A percentile compares a stretch with the other conserved stretches of the same genome.
These are phyloP conservation scores for Pardalotus punctatus DNA, from an alignment of 2,113 vertebrate genomes.

Conservation along the genomic window DNA sequence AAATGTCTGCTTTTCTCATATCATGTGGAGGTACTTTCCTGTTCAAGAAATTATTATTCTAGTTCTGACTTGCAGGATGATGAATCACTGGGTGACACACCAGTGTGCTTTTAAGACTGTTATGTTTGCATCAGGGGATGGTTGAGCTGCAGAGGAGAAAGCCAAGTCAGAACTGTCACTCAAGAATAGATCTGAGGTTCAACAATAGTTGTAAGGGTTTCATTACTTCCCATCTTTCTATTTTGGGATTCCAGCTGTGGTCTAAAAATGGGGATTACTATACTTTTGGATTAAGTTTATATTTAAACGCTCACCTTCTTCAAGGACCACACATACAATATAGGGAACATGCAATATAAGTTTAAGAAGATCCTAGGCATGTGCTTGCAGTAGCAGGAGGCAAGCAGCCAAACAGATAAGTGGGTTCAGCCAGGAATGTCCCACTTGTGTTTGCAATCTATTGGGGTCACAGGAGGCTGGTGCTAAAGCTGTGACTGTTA, in stretches of 20 bases:
- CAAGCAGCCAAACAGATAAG: background rate
- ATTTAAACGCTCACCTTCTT: background rate
- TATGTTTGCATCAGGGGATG: background rate
- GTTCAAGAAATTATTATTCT: background rate
- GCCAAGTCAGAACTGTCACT: background rate
- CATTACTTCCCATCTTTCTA: background rate
- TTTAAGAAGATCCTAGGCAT: background rate
- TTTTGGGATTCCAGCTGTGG: background rate
- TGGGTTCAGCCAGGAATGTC: background rate
- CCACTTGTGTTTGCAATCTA: background rate
- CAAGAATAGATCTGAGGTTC: background rate
- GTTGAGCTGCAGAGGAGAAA: background rate
- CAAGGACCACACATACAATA: background rate
- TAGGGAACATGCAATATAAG: background rate
- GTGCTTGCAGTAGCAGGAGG: background rate
- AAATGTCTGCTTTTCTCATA: background rate
- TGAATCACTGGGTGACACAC: background rate
- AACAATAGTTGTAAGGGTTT: background rate
- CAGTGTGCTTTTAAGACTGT: background rate
- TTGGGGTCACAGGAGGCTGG: background rate
- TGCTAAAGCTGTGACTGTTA: background rate
- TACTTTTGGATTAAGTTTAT: background rate
- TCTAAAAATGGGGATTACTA: background rate
- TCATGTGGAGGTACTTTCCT: background rate
- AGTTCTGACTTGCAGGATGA: background rate